These are phyloP conservation scores for Borostomias antarcticus DNA, from an alignment of 2,797 vertebrate genomes.

Conservation along the genomic window DNA sequence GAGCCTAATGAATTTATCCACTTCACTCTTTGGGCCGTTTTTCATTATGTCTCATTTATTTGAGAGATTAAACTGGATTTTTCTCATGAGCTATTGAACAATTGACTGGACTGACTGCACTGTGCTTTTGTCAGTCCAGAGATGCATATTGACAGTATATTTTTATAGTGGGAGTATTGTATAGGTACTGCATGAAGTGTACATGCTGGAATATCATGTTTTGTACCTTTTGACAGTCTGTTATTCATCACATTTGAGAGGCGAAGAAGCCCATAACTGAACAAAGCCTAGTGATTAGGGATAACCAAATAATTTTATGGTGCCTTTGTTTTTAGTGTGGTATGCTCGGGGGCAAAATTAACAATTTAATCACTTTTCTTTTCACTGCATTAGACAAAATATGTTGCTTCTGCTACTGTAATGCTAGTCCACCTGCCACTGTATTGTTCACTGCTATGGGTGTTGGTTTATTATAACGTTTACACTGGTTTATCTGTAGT, in stretches of 20 bases:
- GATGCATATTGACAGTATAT: not conserved
- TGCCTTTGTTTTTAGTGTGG: not conserved
- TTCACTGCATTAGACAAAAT: not conserved
- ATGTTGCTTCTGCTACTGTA: not conserved
- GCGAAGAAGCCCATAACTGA: not conserved
- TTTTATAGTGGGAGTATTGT: not conserved
- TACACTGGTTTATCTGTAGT: not conserved
- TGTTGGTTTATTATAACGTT: not conserved
- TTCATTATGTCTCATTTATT: not conserved
- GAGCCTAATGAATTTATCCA: no score
- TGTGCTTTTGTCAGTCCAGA: no score
- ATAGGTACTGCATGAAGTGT: slow-evolving; percentile 4
- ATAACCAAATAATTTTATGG: not conserved
- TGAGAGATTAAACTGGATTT: not conserved
- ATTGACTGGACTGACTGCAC: no score
- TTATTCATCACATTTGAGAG: not conserved
- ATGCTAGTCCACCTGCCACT: not conserved
- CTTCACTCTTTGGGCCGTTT: no score
- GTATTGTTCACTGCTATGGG: not conserved
- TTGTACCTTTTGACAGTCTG: slow-evolving; percentile 4
- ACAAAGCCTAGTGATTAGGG: not conserved
- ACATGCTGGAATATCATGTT: slow-evolving; percentile 2
- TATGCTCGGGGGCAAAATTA: not conserved
- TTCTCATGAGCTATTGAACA: not conserved
- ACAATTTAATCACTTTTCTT: not conserved